These are phyloP conservation scores for Psettodes erumei DNA, from an alignment of 2,113 vertebrate species.

Conservation along the genomic window DNA sequence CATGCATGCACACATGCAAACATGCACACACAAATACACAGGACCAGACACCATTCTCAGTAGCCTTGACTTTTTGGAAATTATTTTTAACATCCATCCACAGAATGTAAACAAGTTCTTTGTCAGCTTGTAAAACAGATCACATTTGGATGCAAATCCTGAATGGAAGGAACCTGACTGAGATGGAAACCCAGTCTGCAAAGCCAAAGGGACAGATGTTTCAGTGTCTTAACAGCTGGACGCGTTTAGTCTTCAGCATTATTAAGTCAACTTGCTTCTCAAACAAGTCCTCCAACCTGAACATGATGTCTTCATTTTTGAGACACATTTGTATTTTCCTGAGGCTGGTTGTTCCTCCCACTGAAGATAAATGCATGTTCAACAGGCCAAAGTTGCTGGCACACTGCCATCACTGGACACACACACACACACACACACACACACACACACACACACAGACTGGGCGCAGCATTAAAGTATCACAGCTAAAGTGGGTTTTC, in stretches of 20 bases:
- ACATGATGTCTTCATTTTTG: constrained; percentile 40
- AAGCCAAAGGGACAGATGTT: constrained; percentile 32
- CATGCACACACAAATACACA: neutral
- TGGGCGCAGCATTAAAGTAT: constrained; percentile 10
- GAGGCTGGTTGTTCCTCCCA: constrained; percentile 17
- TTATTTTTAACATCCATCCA: neutral
- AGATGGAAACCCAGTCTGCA: constrained; percentile 2
- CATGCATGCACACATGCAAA: constrained; percentile 6
- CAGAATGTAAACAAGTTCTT: neutral
- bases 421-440: constrained; percentile 29
- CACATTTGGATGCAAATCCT: neutral
- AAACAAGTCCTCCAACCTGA: constrained; percentile 7
- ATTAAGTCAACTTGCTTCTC: constrained; percentile 33
- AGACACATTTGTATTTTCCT: constrained; percentile 25
- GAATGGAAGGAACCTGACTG: neutral
- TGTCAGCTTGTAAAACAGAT: neutral
- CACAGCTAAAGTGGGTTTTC: constrained; percentile 38
- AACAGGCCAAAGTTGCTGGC: constrained; percentile 38
- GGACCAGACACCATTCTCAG: neutral
- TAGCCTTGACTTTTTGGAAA: constrained; percentile 5
- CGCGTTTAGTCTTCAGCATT: neutral
- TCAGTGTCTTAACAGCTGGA: constrained; percentile 45
- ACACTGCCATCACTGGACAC: constrained; percentile 34
- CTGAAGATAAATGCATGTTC: constrained; percentile 37
- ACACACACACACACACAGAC: constrained; percentile 11